Conservation (phyloP, 2,797 vertebrate species). For the Oreochromis mossambicus region DNA sequence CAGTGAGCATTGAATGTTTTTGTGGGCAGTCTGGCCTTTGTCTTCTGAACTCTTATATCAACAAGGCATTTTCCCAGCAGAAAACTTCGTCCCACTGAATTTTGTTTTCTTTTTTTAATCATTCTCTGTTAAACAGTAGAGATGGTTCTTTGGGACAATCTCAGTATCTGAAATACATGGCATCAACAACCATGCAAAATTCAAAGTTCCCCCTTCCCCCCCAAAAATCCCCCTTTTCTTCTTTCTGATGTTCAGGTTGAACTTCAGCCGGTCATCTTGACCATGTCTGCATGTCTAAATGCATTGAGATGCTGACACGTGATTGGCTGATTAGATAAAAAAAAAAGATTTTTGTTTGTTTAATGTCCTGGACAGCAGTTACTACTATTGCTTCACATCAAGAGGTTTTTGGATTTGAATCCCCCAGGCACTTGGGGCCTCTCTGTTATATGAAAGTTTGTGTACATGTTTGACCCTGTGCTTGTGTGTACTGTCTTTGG, state of each 20-base stretch:
- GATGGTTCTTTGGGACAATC: background rate
- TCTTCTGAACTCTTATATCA: background rate
- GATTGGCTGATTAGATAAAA: background rate
- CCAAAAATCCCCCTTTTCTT: background rate
- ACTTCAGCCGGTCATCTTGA: background rate
- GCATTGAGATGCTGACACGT: background rate
- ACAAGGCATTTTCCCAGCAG: background rate
- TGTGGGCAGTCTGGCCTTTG: background rate
- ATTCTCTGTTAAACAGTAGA: background rate
- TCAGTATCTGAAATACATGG: background rate
- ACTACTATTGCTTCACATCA: background rate
- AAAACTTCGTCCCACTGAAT: background rate
- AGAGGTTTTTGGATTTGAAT: background rate
- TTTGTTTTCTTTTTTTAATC: background rate
- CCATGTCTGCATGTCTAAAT: background rate
- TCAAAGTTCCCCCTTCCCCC: too few species aligned
- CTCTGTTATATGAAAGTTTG: background rate
- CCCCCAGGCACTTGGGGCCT: background rate
- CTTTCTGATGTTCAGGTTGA: background rate
- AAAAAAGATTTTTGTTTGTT: background rate
- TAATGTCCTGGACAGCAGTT: background rate
- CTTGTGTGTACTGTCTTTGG: background rate
- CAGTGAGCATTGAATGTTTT: accelerated
- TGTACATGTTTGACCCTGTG: too few species aligned
- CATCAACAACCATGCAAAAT: background rate